A percentile compares a stretch with the other conserved stretches of the same genome.
Conservation (phyloP, 2,113 vertebrate genomes). For the Chunga burmeisteri region DNA sequence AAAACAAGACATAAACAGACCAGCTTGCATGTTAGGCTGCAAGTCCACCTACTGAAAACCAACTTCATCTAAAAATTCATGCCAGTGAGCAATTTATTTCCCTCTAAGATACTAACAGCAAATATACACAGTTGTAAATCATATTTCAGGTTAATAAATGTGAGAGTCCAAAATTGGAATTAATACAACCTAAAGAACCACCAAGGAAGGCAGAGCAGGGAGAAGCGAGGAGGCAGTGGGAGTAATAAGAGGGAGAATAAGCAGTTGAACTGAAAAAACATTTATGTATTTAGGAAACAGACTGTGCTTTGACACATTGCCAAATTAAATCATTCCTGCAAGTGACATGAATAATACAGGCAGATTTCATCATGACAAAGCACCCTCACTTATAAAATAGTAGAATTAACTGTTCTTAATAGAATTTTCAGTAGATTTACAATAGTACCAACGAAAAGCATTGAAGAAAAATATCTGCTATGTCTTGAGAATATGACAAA, state of each 20-base stretch:
- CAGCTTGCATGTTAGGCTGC: background rate
- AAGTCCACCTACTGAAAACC: background rate
- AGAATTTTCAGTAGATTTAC: background rate
- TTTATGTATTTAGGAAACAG: slow-evolving; percentile 54
- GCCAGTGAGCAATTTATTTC: background rate
- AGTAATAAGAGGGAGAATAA: slow-evolving; percentile 1
- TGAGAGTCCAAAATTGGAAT: background rate
- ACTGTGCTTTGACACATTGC: slow-evolving; percentile 30
- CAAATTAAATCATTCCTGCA: slow-evolving; percentile 35
- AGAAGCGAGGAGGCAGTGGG: background rate
- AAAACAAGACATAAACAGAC: background rate
- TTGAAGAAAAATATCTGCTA: background rate
- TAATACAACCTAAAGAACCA: background rate
- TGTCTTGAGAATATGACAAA: background rate
- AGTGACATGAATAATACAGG: slow-evolving; percentile 1
- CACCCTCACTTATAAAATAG: background rate
- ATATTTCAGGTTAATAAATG: background rate
- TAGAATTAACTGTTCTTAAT: background rate
- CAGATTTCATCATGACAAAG: slow-evolving; percentile 14
- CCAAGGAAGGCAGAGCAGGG: background rate
- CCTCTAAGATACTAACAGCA: background rate
- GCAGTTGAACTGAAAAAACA: slow-evolving; percentile 28
- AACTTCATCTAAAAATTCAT: background rate
- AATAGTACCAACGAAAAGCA: background rate
- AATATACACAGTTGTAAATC: background rate